A percentile compares a stretch with the other conserved stretches of the same genome.
Conservation (phyloP, 1,140 invertebrate species). For the Bombus balteatus region DNA sequence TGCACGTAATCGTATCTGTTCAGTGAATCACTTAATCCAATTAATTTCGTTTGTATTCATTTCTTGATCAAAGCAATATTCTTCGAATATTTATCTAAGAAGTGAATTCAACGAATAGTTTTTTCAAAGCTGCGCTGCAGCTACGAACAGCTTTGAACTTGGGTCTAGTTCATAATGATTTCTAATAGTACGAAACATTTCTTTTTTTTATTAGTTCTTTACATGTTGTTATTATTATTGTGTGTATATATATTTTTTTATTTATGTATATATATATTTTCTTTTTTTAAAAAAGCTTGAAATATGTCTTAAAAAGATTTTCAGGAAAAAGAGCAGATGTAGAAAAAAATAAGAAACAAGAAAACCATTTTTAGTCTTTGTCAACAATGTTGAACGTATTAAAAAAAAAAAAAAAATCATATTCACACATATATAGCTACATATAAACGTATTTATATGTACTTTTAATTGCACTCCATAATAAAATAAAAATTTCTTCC, state of each 20-base stretch:
- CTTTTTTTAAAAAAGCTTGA: constrained; percentile 27
- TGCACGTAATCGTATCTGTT: constrained; percentile 43
- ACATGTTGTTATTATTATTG: constrained; percentile 23
- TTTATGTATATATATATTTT: constrained; percentile 16
- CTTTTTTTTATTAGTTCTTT: constrained; percentile 40
- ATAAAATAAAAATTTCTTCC: constrained; percentile 37
- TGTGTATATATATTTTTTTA: constrained; percentile 14
- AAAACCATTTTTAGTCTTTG: background rate
- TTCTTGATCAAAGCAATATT: background rate
- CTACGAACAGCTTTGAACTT: constrained; percentile 21
- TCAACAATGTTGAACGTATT: constrained; percentile 43
- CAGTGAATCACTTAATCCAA: constrained; percentile 39
- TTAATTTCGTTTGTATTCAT: background rate
- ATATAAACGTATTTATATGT: constrained; percentile 43
- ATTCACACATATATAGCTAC: constrained; percentile 24
- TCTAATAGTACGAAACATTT: constrained; percentile 41
- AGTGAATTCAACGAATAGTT: constrained; percentile 22
- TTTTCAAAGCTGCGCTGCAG: constrained; percentile 31
- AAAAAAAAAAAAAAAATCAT: constrained; percentile 19
- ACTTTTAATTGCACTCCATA: constrained; percentile 55
- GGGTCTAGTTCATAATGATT: constrained; percentile 19
- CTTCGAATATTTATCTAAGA: background rate
- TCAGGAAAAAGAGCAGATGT: background rate
- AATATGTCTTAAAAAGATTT: constrained; percentile 13
- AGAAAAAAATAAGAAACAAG: background rate